These are phyloP conservation scores for Amphipoea oculea DNA, from an alignment of 2,888 invertebrate genomes.

Conservation along the genomic window DNA sequence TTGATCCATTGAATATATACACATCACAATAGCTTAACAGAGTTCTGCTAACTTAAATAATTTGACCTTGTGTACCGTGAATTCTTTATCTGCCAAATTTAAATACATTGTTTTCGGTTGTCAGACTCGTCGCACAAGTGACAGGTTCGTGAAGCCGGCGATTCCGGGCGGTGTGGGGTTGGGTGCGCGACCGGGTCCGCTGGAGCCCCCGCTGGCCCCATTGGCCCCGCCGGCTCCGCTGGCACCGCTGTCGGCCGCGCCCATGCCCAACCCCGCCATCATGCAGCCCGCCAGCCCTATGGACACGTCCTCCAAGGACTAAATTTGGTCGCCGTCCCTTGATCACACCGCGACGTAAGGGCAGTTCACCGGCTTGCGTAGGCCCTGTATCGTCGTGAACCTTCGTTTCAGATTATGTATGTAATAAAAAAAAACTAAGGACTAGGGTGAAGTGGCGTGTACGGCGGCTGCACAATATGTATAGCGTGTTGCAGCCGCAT, in stretches of 20 bases:
- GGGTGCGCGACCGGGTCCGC: constrained; percentile 90
- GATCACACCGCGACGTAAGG: constrained; percentile 30
- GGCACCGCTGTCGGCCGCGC: constrained; percentile 69
- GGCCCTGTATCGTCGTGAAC: constrained; percentile 18
- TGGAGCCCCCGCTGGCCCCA: constrained; percentile 79
- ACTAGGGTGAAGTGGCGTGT: constrained; percentile 21
- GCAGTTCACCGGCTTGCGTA: constrained; percentile 13
- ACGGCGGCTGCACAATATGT: constrained; percentile 30
- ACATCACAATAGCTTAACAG: not conserved
- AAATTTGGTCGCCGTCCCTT: constrained; percentile 63
- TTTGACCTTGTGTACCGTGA: not conserved
- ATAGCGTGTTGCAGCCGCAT: constrained; percentile 37
- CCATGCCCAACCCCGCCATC: constrained; percentile 65
- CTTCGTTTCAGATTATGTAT: constrained; percentile 35
- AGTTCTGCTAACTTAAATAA: not conserved
- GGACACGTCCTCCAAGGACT: constrained; percentile 93
- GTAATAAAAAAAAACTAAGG: constrained; percentile 27
- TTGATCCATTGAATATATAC: not conserved
- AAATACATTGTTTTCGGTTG: not conserved
- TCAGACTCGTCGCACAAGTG: constrained; percentile 93
- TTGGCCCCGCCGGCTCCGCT: constrained; percentile 51
- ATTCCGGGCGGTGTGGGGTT: constrained; percentile 91
- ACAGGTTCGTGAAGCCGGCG: constrained; percentile 96
- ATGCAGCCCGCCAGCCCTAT: constrained; percentile 93
- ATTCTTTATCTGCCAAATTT: not conserved